Evolutionary conservation across 2,888 invertebrate species (phyloP).

Genomic region (Megaustenia siamemsis): DNA sequence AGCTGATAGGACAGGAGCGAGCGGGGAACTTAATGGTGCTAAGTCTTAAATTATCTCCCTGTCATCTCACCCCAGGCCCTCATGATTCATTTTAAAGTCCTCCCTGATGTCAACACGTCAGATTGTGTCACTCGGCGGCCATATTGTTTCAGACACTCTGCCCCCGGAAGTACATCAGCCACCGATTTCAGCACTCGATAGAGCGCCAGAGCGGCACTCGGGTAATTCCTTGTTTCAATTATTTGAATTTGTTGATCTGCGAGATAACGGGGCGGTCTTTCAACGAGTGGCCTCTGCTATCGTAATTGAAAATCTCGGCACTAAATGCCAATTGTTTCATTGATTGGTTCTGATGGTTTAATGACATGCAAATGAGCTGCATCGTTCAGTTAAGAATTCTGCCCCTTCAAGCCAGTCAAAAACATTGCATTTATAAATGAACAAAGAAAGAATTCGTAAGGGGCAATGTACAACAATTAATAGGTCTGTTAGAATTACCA

Average conservation of each 20-base stretch:
- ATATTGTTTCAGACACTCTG: slow-evolving; percentile 47
- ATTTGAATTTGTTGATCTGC: slow-evolving; percentile 59
- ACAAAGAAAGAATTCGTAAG: too few relatives aligned
- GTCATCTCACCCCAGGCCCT: slow-evolving; percentile 43
- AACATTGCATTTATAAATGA: too few relatives aligned
- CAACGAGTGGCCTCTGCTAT: slow-evolving; percentile 44
- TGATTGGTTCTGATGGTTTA: slow-evolving; percentile 52
- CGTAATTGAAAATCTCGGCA: slow-evolving; percentile 59
- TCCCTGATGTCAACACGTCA: slow-evolving; percentile 29
- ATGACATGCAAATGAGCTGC: slow-evolving; percentile 52
- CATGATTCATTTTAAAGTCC: slow-evolving; percentile 20
- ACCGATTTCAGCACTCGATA: slow-evolving; percentile 42
- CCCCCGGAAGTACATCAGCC: slow-evolving; percentile 22
- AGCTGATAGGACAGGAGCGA: slow-evolving; percentile 37
- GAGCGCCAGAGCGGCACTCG: slow-evolving; percentile 2
- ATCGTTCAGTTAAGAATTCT: background rate
- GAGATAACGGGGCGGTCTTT: slow-evolving; percentile 43
- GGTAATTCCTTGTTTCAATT: slow-evolving; percentile 56
- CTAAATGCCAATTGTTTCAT: slow-evolving; percentile 55
- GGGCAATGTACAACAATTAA: too few relatives aligned
- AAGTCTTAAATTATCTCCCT: slow-evolving; percentile 46
- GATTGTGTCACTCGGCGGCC: slow-evolving; percentile 49
- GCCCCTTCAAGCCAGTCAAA: too few relatives aligned
- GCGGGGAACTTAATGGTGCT: slow-evolving; percentile 32
- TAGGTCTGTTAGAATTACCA: too few relatives aligned